A percentile compares a stretch with the other conserved stretches of the same genome.
Evolutionary conservation across 2,113 vertebrate species (phyloP).

Genomic region (Prietella phreatophila): DNA sequence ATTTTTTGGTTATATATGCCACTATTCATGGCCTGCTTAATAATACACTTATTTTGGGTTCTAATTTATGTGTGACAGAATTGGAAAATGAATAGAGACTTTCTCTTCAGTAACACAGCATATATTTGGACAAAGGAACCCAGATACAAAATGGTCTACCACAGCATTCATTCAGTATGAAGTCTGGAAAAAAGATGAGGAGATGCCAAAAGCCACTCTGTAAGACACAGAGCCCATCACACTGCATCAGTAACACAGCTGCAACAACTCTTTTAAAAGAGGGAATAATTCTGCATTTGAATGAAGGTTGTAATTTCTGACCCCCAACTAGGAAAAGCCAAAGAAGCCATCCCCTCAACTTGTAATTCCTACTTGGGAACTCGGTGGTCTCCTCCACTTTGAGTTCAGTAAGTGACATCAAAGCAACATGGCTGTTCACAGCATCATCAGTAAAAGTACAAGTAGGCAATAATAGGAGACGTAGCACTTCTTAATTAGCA

Average conservation of each 20-base stretch:
- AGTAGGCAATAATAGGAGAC: too few species aligned
- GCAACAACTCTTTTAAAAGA: neutral
- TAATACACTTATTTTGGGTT: conserved; percentile 31
- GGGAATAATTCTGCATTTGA: neutral
- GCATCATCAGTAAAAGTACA: neutral
- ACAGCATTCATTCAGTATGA: conserved; percentile 6
- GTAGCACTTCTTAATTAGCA: neutral
- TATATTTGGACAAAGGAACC: conserved; percentile 22
- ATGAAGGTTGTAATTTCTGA: neutral
- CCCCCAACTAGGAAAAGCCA: neutral
- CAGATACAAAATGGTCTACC: conserved; percentile 23
- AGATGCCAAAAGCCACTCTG: conserved; percentile 2
- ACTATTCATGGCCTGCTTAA: conserved; percentile 18
- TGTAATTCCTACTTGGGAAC: neutral
- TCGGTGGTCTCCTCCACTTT: neutral
- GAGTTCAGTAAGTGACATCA: neutral
- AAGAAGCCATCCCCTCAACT: neutral
- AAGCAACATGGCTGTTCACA: neutral
- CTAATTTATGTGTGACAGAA: conserved; percentile 25
- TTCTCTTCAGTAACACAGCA: conserved; percentile 31
- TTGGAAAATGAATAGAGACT: conserved; percentile 23
- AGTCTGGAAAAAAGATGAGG: neutral
- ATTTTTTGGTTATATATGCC: conserved; percentile 18
- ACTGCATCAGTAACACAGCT: conserved; percentile 29
- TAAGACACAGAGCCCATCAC: neutral